Evolutionary conservation across 2,797 vertebrate genomes (phyloP).

Genomic region (Epinephelus malabaricus): DNA sequence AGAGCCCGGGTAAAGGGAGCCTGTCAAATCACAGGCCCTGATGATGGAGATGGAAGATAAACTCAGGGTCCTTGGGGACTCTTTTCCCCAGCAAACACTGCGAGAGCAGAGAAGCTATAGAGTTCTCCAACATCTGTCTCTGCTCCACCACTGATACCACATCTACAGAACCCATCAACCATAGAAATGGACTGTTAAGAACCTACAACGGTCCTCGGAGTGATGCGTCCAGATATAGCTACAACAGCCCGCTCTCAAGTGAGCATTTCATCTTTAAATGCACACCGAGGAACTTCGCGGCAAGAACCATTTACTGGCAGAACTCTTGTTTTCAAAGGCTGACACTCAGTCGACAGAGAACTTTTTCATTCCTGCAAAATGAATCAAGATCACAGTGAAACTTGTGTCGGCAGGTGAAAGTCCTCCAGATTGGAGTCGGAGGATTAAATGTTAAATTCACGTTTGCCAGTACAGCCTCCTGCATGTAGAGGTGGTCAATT

Average conservation of each 20-base stretch:
- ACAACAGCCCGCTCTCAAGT: slow-evolving; percentile 69
- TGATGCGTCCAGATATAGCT: slow-evolving; percentile 72
- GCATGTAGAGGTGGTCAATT: slow-evolving; percentile 51
- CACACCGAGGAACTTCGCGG: slow-evolving; percentile 68
- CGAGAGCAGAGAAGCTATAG: slow-evolving; percentile 81
- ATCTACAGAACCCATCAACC: slow-evolving; percentile 82
- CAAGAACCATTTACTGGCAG: slow-evolving; percentile 41
- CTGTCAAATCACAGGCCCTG: slow-evolving; percentile 88
- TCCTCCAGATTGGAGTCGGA: slow-evolving; percentile 48
- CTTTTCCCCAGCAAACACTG: slow-evolving; percentile 80
- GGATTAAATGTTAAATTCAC: slow-evolving; percentile 56
- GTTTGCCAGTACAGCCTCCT: slow-evolving; percentile 56
- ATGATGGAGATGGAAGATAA: slow-evolving; percentile 91
- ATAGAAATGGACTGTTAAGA: slow-evolving; percentile 83
- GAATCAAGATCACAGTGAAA: slow-evolving; percentile 41
- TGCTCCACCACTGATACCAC: slow-evolving; percentile 67
- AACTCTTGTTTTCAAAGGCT: slow-evolving; percentile 63
- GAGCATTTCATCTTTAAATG: slow-evolving; percentile 72
- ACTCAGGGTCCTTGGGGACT: slow-evolving; percentile 85
- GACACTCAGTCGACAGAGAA: slow-evolving; percentile 55
- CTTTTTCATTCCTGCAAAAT: slow-evolving; percentile 47
- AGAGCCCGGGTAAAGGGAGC: slow-evolving; percentile 81
- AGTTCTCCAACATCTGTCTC: slow-evolving; percentile 86
- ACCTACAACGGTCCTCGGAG: slow-evolving; percentile 64
- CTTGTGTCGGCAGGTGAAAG: slow-evolving; percentile 55